Evolutionary conservation across 2,113 vertebrate genomes (phyloP).

Genomic region (Eolophus roseicapilla): DNA sequence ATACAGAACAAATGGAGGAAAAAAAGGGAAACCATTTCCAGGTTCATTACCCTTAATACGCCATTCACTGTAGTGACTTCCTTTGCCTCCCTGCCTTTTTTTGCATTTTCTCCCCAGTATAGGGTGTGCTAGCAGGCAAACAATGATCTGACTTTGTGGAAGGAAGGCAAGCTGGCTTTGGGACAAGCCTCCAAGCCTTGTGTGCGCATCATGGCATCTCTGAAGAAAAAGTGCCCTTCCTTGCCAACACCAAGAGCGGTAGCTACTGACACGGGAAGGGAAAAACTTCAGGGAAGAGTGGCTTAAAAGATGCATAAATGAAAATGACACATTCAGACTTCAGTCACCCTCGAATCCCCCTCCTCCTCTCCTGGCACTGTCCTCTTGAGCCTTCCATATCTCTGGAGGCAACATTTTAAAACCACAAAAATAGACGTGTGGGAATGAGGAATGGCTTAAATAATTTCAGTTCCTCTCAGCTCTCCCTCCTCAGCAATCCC

Average conservation of each 20-base stretch:
- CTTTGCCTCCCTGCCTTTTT: neutral
- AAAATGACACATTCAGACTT: neutral
- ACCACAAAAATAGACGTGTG: neutral
- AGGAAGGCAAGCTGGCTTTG: neutral
- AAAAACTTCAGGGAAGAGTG: neutral
- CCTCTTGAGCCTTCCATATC: neutral
- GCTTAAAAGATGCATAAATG: neutral
- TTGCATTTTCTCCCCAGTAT: neutral
- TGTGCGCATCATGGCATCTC: neutral
- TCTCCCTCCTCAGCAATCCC: neutral
- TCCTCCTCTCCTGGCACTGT: neutral
- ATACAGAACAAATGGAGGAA: neutral
- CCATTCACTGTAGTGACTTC: neutral
- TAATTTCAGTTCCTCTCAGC: neutral
- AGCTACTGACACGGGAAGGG: neutral
- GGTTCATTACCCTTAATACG: neutral
- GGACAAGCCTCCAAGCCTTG: neutral
- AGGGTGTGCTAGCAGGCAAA: neutral
- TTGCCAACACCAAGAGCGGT: rapidly evolving
- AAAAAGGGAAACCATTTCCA: neutral
- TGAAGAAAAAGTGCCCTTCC: neutral
- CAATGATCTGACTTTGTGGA: neutral
- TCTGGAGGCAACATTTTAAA: neutral
- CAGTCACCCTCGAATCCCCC: rapidly evolving
- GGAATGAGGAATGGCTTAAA: neutral